These are phyloP conservation scores for Lepidostoma basale DNA, from an alignment of 1,140 invertebrate species.

Conservation along the genomic window DNA sequence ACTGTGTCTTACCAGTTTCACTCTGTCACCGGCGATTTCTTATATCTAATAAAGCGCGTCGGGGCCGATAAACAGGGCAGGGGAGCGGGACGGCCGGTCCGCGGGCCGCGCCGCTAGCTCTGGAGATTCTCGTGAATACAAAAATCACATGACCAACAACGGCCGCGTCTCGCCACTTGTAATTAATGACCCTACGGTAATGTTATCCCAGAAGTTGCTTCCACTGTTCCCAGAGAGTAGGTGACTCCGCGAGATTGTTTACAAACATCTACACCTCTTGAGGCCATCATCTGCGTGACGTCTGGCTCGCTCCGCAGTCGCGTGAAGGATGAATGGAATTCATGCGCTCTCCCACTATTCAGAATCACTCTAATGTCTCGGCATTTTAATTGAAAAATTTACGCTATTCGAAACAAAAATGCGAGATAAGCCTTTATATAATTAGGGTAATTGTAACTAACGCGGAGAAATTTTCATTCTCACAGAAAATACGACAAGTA, in stretches of 20 bases:
- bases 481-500: too few species aligned
- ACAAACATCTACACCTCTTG: too few species aligned
- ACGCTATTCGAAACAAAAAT: not conserved
- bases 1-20: constrained; percentile 36
- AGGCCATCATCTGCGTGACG: too few species aligned
- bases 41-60: constrained; percentile 41
- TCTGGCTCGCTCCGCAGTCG: too few species aligned
- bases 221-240: too few species aligned
- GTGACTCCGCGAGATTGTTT: too few species aligned
- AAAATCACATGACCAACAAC: too few species aligned
- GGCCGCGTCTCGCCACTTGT: too few species aligned
- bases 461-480: not conserved
- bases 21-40: constrained; percentile 40
- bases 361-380: not conserved
- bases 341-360: not conserved
- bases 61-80: constrained; percentile 24
- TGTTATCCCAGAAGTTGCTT: too few species aligned
- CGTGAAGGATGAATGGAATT: not conserved
- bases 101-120: not conserved
- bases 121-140: too few species aligned
- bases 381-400: not conserved
- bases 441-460: not conserved
- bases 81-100: not conserved
- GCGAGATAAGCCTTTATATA: not conserved
- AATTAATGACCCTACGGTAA: too few species aligned